These are phyloP conservation scores for Cnemophilus loriae DNA, from an alignment of 2,113 vertebrate genomes.

Conservation along the genomic window DNA sequence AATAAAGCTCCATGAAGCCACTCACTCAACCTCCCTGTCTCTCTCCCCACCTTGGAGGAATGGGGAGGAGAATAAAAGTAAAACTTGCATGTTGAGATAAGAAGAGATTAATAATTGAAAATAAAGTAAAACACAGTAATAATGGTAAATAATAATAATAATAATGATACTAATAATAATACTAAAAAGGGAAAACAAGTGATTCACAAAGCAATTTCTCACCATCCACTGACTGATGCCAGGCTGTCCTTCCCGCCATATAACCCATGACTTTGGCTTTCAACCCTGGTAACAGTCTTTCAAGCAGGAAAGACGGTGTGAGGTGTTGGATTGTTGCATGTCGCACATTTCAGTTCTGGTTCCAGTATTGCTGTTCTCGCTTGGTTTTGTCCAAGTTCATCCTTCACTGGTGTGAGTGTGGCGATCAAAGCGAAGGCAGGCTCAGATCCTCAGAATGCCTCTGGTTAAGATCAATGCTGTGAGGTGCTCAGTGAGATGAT, in stretches of 20 bases:
- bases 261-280: background rate
- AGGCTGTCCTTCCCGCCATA: background rate
- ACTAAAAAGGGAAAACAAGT: background rate
- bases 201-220: background rate
- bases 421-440: background rate
- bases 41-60: background rate
- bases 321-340: too few species aligned
- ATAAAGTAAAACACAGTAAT: background rate
- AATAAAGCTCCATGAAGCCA: accelerated
- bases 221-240: accelerated
- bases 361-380: background rate
- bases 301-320: too few species aligned
- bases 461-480: too few species aligned
- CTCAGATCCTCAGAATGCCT: background rate
- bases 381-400: background rate
- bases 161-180: too few species aligned
- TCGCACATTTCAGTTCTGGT: background rate
- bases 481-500: background rate
- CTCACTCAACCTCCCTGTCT: background rate
- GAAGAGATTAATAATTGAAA: background rate
- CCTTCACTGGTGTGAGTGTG: background rate
- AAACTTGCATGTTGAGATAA: background rate
- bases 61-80: background rate
- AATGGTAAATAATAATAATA: background rate
- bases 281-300: background rate